phyloP scores from a whole-genome alignment of 2,888 invertebrate genomes.

The Muschampia plurimacula region DNA sequence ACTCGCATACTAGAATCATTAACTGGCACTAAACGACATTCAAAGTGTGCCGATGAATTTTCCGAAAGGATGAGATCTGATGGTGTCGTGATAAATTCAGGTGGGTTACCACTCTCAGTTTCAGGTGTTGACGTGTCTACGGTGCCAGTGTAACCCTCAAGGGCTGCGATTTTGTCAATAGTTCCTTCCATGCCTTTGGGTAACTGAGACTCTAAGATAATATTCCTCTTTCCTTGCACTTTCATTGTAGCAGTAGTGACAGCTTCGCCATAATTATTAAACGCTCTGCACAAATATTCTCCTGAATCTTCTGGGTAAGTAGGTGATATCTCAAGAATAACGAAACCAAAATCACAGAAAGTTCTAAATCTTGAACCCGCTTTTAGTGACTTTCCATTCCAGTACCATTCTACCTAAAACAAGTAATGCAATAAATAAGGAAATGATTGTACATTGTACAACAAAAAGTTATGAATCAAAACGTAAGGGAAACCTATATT shows the following conservation, averaged over 20 bases:
- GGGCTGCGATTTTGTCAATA: slow-evolving; percentile 96
- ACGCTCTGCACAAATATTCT: slow-evolving; percentile 95
- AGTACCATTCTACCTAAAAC: slow-evolving; percentile 95
- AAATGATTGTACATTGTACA: neutral
- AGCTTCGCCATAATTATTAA: slow-evolving; percentile 95
- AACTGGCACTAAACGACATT: slow-evolving; percentile 94
- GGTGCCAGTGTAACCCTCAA: slow-evolving; percentile 93
- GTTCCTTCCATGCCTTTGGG: slow-evolving; percentile 97
- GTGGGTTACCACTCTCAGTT: slow-evolving; percentile 94
- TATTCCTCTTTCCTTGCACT: slow-evolving; percentile 95
- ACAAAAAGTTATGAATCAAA: too few species aligned
- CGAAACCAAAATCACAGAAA: slow-evolving; percentile 99
- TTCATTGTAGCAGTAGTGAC: slow-evolving; percentile 96
- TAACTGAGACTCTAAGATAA: slow-evolving; percentile 95
- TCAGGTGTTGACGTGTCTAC: slow-evolving; percentile 89
- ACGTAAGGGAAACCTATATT: too few species aligned
- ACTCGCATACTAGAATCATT: slow-evolving; percentile 97
- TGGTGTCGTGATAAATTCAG: slow-evolving; percentile 95
- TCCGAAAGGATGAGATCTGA: slow-evolving; percentile 93
- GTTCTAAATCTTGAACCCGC: slow-evolving; percentile 97
- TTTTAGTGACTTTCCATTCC: slow-evolving; percentile 95
- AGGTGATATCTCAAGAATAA: slow-evolving; percentile 98
- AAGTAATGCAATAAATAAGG: slow-evolving; percentile 21
- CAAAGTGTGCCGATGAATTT: slow-evolving; percentile 96
- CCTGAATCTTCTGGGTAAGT: slow-evolving; percentile 98